Evolutionary conservation across 1,140 invertebrate species (phyloP).

Genomic region (Kradibia gibbosae): DNA sequence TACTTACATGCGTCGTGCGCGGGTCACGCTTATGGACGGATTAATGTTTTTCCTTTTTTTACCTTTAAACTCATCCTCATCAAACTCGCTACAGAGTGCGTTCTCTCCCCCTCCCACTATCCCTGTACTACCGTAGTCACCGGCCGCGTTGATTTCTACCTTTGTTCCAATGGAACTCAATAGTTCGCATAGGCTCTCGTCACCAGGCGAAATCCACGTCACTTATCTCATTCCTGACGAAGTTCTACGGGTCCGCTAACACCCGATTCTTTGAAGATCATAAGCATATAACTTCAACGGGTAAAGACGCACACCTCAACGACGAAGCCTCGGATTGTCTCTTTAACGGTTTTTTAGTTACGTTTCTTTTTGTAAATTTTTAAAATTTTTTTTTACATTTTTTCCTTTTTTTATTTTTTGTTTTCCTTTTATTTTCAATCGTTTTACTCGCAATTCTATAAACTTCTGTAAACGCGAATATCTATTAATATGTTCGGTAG

Average conservation of each 20-base stretch:
- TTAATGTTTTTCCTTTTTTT: constrained; percentile 60
- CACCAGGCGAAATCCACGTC: not conserved
- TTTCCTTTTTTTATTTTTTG: constrained; percentile 39
- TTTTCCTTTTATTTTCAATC: not conserved
- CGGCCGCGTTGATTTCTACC: no score
- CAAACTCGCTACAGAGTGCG: constrained; percentile 42
- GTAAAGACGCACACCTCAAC: constrained; percentile 47
- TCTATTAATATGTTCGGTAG: not conserved
- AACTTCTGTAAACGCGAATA: no score
- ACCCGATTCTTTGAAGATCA: not conserved
- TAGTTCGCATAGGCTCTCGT: not conserved
- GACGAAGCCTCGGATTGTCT: constrained; percentile 73
- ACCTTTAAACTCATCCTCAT: constrained; percentile 15
- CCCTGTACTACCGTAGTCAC: no score
- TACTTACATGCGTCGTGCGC: constrained; percentile 59
- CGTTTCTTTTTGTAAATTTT: not conserved
- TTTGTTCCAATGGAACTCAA: constrained; percentile 42
- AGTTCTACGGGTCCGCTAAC: not conserved
- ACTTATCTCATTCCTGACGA: not conserved
- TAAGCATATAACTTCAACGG: not conserved
- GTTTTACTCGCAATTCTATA: not conserved
- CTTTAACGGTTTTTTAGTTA: constrained; percentile 51
- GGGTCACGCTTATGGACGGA: constrained; percentile 72
- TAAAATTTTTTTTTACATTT: constrained; percentile 30
- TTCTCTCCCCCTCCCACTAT: not conserved